Percentiles rank a stretch among this genome's conserved stretches.
Evolutionary conservation across 2,888 invertebrate species (phyloP).

Genomic region (Platypus cylindrus): DNA sequence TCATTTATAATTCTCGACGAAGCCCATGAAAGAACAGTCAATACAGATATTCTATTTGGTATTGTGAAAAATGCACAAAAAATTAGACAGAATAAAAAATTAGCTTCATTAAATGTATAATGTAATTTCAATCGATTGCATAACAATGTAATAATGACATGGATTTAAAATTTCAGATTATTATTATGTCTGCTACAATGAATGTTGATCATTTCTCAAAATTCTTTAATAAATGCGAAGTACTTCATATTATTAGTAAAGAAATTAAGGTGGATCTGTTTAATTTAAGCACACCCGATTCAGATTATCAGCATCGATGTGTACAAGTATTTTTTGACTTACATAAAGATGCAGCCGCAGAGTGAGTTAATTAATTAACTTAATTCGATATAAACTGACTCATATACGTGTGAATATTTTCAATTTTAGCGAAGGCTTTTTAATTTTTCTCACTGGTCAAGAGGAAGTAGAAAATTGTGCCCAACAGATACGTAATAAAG

Average conservation of each 20-base stretch:
- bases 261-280: conserved; percentile 69
- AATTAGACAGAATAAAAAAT: conserved; percentile 47
- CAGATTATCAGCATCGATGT: conserved; percentile 74
- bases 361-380: conserved; percentile 42
- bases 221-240: conserved; percentile 79
- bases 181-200: conserved; percentile 94
- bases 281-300: conserved; percentile 56
- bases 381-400: conserved; percentile 1
- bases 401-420: conserved; percentile 2
- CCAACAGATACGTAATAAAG: conserved; percentile 57
- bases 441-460: conserved; percentile 91
- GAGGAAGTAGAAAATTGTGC: conserved; percentile 90
- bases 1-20: conserved; percentile 82
- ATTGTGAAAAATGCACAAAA: conserved; percentile 81
- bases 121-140: conserved; percentile 1
- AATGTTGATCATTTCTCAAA: conserved; percentile 84
- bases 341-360: conserved; percentile 65
- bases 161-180: conserved; percentile 41
- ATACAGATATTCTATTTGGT: conserved; percentile 88
- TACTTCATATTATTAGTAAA: conserved; percentile 81
- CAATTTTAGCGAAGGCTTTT: conserved; percentile 62
- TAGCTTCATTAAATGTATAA: conserved; percentile 51
- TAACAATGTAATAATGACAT: conserved; percentile 2
- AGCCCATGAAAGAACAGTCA: conserved; percentile 89
- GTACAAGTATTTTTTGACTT: conserved; percentile 83